Evolutionary conservation across 2,888 invertebrate species (phyloP), one percentile per base, ranked within the genome.

Genomic region (Stenolophus ochropezus): DNA sequence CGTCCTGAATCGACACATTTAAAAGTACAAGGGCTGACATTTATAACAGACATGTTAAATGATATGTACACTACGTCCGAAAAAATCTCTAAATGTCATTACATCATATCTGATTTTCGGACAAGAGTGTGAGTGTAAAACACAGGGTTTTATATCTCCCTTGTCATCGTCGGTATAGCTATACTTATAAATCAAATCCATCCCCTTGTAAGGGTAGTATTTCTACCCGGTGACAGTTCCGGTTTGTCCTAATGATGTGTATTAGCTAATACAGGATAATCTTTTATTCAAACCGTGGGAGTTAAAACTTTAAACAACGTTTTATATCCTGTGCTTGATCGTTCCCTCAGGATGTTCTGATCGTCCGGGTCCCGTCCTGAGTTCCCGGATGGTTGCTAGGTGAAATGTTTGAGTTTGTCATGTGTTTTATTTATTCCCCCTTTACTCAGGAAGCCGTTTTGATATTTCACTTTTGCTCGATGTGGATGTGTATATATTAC

Each of bases 391-490:
- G 58, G 58, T 76, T 58, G 76, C 58, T 42, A 77, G 47, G 61
- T 71, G 23, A 79, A 71, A 71, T 79, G 49, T 71, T 79, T 79
- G 79, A 79, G 79, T 79, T 79, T 79, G 69, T 79, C 79, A 79
- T 79, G 79, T 79, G 53, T 71, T 79, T 71, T 79, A 79, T 79
- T 79, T 79, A 79, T 79, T 69, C 53, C 42, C 78, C 77, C 61
- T 58, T 77, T 47, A 61, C 61, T 21, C 14, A 61, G 65, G 78
- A 78, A 78, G 61, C 20, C 78, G 65, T 78, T 78, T 78, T 78
- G 78, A 78, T 78, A 78, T 78, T 78, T 78, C 78, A 78, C 78
- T 78, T 76, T 76, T 76, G 42, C 58, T 33, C 2, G 21, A 42
- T 42, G 33, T 25, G 53, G 16, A 47, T 74, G 61, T 58, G 56